A percentile compares a stretch with the other conserved stretches of the same genome.
phyloP scores from a whole-genome alignment of 23 tunicate genomes.

The Halocynthia aurantium region DNA sequence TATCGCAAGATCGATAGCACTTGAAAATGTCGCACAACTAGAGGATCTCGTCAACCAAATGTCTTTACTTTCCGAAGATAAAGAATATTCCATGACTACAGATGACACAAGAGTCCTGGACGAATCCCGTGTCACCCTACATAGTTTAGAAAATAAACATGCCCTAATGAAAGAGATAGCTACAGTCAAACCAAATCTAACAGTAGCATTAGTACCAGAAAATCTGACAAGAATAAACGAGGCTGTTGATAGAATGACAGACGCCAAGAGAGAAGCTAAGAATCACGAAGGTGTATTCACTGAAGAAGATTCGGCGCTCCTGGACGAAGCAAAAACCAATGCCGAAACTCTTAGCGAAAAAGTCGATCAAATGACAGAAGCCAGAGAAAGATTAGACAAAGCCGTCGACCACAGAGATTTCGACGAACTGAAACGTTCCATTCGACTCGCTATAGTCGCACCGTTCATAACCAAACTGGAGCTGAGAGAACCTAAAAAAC shows the following conservation, averaged over 20 bases:
- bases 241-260: conserved; percentile 49
- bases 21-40: conserved; percentile 56
- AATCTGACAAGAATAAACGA: conserved; percentile 15
- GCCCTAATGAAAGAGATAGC: conserved; percentile 47
- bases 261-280: conserved; percentile 36
- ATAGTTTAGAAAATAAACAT: conserved; percentile 42
- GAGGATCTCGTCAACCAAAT: conserved; percentile 72
- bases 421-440: conserved; percentile 20
- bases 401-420: conserved; percentile 37
- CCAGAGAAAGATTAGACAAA: conserved; percentile 14
- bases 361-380: conserved; percentile 30
- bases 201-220: conserved; percentile 41
- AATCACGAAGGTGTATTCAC: conserved; percentile 51
- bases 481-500: conserved; percentile 34
- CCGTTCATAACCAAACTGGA: conserved; percentile 35
- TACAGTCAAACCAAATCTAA: conserved; percentile 25
- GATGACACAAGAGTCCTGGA: conserved; percentile 64
- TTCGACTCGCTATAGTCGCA: conserved; percentile 28
- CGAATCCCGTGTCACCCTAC: conserved; percentile 49
- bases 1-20: conserved; percentile 28
- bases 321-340: conserved; percentile 27
- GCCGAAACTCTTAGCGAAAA: conserved; percentile 21
- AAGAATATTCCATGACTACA: conserved; percentile 51
- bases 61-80: conserved; percentile 41
- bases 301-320: conserved; percentile 31